phyloP scores from a whole-genome alignment of 2,888 invertebrate genomes.

The Leptothorax acervorum region DNA sequence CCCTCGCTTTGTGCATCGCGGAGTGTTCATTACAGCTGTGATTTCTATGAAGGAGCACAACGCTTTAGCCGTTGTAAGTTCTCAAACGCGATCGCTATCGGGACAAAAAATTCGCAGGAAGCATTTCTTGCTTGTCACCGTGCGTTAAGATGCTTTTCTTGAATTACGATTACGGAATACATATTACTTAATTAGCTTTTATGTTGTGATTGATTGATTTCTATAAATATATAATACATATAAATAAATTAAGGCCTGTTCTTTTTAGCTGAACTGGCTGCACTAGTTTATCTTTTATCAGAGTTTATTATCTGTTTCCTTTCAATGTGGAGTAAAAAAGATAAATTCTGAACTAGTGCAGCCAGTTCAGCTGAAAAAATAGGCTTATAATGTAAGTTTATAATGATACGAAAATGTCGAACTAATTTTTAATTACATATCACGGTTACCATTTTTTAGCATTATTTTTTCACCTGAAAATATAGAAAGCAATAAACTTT shows the following conservation, averaged over 20 bases:
- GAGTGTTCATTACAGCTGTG: slow-evolving; percentile 61
- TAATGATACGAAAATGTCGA: neutral
- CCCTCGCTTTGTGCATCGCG: slow-evolving; percentile 52
- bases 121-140: slow-evolving; percentile 6
- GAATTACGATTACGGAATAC: neutral
- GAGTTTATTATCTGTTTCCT: too few relatives aligned
- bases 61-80: slow-evolving; percentile 1
- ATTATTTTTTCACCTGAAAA: neutral
- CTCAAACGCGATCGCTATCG: slow-evolving; percentile 23
- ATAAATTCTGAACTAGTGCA: too few relatives aligned
- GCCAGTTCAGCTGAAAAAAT: too few relatives aligned
- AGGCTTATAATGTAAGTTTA: neutral
- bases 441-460: neutral
- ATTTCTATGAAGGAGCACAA: slow-evolving; percentile 55
- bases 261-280: too few relatives aligned
- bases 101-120: neutral
- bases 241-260: neutral
- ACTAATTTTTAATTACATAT: too few relatives aligned
- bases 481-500: neutral
- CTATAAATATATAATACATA: neutral
- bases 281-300: too few relatives aligned
- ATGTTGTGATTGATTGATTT: neutral
- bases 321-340: too few relatives aligned
- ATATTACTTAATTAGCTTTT: neutral
- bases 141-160: neutral